Conservation (phyloP, 2,888 invertebrate species). For the Trichacis sp. region DNA sequence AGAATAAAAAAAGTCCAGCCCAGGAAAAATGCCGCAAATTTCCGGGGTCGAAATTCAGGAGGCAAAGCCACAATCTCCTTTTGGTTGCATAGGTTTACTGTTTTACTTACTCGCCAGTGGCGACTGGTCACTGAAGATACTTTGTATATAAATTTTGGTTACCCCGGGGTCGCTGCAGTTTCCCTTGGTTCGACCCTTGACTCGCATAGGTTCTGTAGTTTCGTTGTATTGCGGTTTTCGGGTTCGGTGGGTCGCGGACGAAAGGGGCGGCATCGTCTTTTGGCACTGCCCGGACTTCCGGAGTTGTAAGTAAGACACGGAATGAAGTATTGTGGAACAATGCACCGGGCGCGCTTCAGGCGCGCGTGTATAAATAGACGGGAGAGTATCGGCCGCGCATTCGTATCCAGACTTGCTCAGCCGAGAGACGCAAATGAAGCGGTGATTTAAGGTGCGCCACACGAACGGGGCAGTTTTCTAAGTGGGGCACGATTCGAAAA, state of each 20-base stretch:
- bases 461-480: slow-evolving; percentile 34
- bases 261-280: slow-evolving; percentile 48
- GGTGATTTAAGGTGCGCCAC: slow-evolving; percentile 44
- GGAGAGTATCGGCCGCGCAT: slow-evolving; percentile 39
- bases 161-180: slow-evolving; percentile 30
- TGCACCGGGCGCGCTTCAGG: slow-evolving; percentile 32
- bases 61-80: slow-evolving; percentile 52
- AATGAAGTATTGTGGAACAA: slow-evolving; percentile 52
- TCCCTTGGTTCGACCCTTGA: slow-evolving; percentile 18
- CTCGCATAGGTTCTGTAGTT: slow-evolving; percentile 23
- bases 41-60: slow-evolving; percentile 55
- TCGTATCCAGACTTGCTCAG: slow-evolving; percentile 32
- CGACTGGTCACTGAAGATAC: slow-evolving; percentile 58
- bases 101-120: slow-evolving; percentile 60
- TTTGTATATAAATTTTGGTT: slow-evolving; percentile 66
- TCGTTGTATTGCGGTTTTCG: slow-evolving; percentile 34
- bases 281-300: slow-evolving; percentile 51
- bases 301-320: slow-evolving; percentile 47
- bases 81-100: slow-evolving; percentile 51
- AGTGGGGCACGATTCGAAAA: slow-evolving; percentile 32
- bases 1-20: no score
- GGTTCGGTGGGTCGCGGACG: slow-evolving; percentile 15
- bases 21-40: slow-evolving; percentile 55
- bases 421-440: slow-evolving; percentile 41
- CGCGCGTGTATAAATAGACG: slow-evolving; percentile 41